A percentile compares a stretch with the other conserved stretches of the same genome.
Conservation (phyloP, 2,888 invertebrate species). For the Loripinus fragilis region DNA sequence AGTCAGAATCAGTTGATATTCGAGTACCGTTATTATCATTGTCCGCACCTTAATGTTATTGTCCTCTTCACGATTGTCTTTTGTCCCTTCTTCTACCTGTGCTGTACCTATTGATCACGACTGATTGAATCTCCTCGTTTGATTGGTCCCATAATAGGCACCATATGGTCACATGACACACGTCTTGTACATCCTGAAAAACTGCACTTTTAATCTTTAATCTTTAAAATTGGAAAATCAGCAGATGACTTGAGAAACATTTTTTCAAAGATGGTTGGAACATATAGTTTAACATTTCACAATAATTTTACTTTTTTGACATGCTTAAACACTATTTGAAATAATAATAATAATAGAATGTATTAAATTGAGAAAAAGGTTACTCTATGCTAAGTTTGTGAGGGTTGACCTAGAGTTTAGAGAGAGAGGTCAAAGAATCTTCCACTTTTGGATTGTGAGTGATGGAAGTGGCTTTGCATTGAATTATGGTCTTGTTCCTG, state of each 20-base stretch:
- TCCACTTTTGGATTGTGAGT: neutral
- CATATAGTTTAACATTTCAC: too few species aligned
- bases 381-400: too few species aligned
- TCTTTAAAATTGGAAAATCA: too few species aligned
- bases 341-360: too few species aligned
- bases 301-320: too few species aligned
- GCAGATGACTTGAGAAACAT: too few species aligned
- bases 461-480: neutral
- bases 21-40: conserved; percentile 4
- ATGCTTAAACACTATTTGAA: too few species aligned
- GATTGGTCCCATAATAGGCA: conserved; percentile 15
- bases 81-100: conserved; percentile 11
- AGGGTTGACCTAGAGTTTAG: too few species aligned
- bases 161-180: conserved; percentile 21
- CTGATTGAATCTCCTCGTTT: conserved; percentile 6
- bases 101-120: neutral
- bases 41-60: neutral
- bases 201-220: too few species aligned
- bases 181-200: conserved; percentile 4
- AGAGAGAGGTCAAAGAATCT: neutral
- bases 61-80: neutral
- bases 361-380: too few species aligned
- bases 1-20: neutral
- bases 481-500: neutral
- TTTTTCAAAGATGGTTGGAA: too few species aligned